A percentile compares a stretch with the other conserved stretches of the same genome.
These are phyloP conservation scores for Salpingus planirostris DNA, from an alignment of 2,888 invertebrate genomes.

Conservation along the genomic window DNA sequence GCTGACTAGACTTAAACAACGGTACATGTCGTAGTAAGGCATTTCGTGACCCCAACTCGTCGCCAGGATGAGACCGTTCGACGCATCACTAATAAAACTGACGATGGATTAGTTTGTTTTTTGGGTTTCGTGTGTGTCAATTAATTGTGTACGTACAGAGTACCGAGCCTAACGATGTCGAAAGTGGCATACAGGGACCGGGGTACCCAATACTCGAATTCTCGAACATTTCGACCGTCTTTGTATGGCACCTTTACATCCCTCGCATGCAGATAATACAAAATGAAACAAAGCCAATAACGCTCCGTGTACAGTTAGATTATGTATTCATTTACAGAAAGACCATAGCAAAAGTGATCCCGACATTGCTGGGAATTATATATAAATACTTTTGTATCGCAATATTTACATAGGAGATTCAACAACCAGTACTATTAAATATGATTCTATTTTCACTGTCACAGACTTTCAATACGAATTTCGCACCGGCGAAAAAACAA, in stretches of 20 bases:
- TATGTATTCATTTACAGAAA: conserved; percentile 23
- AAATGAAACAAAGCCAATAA: conserved; percentile 27
- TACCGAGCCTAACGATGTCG: conserved; percentile 14
- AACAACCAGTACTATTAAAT: conserved; percentile 31
- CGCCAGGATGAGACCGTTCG: conserved; percentile 30
- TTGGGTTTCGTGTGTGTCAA: too few species aligned
- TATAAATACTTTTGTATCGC: conserved; percentile 33
- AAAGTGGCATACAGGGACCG: conserved; percentile 12
- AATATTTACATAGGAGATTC: conserved; percentile 34
- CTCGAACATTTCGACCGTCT: too few species aligned
- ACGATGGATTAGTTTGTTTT: too few species aligned
- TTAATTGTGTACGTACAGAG: conserved; percentile 12
- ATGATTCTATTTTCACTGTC: conserved; percentile 28
- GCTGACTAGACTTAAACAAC: conserved; percentile 38
- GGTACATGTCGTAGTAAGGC: conserved; percentile 33
- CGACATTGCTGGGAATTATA: conserved; percentile 34
- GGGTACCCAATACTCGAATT: conserved; percentile 4
- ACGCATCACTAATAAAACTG: conserved; percentile 10
- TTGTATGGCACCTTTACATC: conserved; percentile 18
- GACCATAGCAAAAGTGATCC: conserved; percentile 37
- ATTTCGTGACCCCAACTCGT: conserved; percentile 37
- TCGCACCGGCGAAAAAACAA: conserved; percentile 26
- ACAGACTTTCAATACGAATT: conserved; percentile 26
- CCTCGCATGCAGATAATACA: conserved; percentile 23
- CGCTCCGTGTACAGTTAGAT: conserved; percentile 26